A percentile compares a stretch with the other conserved stretches of the same genome.
These are phyloP conservation scores for Darevskia mixta DNA, from an alignment of 2,797 vertebrate genomes.

Conservation along the genomic window DNA sequence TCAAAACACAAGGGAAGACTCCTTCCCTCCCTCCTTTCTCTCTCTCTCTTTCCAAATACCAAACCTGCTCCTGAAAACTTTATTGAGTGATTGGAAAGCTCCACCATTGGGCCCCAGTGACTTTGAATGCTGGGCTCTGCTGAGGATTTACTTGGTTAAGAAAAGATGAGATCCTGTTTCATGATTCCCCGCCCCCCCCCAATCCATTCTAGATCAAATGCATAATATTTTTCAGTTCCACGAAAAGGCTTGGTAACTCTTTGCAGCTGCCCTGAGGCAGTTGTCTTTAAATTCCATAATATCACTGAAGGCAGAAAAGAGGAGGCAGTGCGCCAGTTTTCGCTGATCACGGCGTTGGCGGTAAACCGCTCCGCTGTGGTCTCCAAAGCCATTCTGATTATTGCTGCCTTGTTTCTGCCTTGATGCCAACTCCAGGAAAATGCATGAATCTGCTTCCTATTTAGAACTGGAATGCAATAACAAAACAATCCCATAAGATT, in stretches of 20 bases:
- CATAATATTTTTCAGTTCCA: constrained; percentile 57
- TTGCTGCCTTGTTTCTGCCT: constrained; percentile 57
- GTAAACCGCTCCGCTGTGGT: constrained; percentile 46
- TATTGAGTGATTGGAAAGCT: constrained; percentile 22
- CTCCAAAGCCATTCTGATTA: constrained; percentile 54
- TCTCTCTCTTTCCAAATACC: constrained; percentile 5
- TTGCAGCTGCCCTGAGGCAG: constrained; percentile 75
- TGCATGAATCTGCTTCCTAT: constrained; percentile 9
- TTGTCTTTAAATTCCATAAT: constrained; percentile 73
- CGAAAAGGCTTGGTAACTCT: constrained; percentile 73
- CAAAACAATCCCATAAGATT: constrained; percentile 34
- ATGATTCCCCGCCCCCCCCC: too few species aligned
- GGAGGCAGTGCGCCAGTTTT: constrained; percentile 54
- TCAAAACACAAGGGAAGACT: constrained; percentile 34
- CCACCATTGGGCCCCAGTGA: not conserved
- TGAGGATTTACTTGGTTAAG: not conserved
- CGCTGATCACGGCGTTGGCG: constrained; percentile 43
- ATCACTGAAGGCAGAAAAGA: constrained; percentile 53
- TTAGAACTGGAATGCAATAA: constrained; percentile 51
- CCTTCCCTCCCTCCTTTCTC: not conserved
- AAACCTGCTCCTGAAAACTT: not conserved
- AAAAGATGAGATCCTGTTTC: constrained; percentile 30
- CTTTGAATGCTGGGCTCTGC: not conserved
- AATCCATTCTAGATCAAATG: constrained; percentile 62
- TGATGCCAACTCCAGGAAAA: constrained; percentile 48